These are phyloP conservation scores for Coccyzus lansbergi DNA, from an alignment of 2,797 vertebrate species.

Conservation along the genomic window DNA sequence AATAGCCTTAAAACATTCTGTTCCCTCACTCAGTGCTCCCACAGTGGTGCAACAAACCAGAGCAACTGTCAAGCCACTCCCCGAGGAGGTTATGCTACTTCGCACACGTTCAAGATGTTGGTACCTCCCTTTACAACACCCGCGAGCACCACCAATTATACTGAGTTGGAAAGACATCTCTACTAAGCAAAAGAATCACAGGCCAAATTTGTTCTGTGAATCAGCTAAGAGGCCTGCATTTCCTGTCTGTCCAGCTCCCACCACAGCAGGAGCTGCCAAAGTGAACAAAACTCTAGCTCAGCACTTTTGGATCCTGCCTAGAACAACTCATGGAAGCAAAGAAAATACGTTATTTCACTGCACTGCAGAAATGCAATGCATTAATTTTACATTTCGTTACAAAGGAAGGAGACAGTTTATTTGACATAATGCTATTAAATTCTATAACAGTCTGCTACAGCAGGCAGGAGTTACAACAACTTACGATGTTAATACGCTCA, in stretches of 20 bases:
- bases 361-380: neutral
- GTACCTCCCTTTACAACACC: slow-evolving; percentile 38
- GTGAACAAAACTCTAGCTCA: neutral
- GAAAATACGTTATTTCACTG: neutral
- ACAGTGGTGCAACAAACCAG: slow-evolving; percentile 1
- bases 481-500: neutral
- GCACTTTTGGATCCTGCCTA: slow-evolving; percentile 57
- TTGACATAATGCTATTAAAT: neutral
- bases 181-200: slow-evolving; percentile 19
- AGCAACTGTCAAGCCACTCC: neutral
- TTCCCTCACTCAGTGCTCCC: neutral
- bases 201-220: slow-evolving; percentile 44
- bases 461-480: neutral
- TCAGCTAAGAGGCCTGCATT: slow-evolving; percentile 46
- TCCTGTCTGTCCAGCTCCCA: slow-evolving; percentile 71
- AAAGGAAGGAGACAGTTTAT: slow-evolving; percentile 4
- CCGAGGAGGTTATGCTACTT: neutral
- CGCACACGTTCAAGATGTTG: neutral
- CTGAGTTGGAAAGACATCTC: slow-evolving; percentile 24
- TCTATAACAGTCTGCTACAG: neutral
- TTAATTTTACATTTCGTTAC: neutral
- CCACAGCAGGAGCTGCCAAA: slow-evolving; percentile 57
- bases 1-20: neutral
- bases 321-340: slow-evolving; percentile 59
- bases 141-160: slow-evolving; percentile 30